Conservation (phyloP, 2,888 invertebrate species). For the Drosophila affinis region DNA sequence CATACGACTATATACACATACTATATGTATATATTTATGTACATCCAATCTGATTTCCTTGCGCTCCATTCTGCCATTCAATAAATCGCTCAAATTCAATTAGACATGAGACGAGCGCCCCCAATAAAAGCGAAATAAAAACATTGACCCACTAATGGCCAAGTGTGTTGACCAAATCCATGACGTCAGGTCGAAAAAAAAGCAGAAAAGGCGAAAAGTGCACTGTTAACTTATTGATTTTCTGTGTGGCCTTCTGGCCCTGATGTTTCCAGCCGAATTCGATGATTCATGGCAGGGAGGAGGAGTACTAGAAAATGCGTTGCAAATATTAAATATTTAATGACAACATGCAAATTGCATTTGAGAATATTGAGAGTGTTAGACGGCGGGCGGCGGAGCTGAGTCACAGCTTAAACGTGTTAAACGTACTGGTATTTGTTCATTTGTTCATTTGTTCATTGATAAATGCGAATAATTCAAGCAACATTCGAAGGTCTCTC, state of each 20-base stretch:
- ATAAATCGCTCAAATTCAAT: conserved; percentile 61
- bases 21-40: too few species aligned
- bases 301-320: not conserved
- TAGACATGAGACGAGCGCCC: conserved; percentile 43
- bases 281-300: conserved; percentile 50
- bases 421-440: conserved; percentile 22
- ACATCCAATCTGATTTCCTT: not conserved
- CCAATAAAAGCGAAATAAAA: conserved; percentile 52
- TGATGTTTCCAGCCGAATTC: conserved; percentile 3
- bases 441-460: conserved; percentile 33
- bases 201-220: conserved; percentile 52
- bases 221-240: conserved; percentile 67
- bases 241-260: conserved; percentile 23
- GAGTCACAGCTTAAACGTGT: conserved; percentile 53
- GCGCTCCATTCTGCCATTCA: not conserved
- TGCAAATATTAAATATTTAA: conserved; percentile 39
- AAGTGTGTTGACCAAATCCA: conserved; percentile 50
- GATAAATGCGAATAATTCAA: conserved; percentile 13
- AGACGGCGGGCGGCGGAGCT: conserved; percentile 7
- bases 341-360: conserved; percentile 56
- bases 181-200: conserved; percentile 58
- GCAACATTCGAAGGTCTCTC: conserved; percentile 17
- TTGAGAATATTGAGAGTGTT: conserved; percentile 23
- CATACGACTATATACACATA: too few species aligned
- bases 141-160: conserved; percentile 67